Percentiles rank a stretch among this genome's conserved stretches.
phyloP scores from a whole-genome alignment of 2,888 invertebrate species.

The Amiota minor region DNA sequence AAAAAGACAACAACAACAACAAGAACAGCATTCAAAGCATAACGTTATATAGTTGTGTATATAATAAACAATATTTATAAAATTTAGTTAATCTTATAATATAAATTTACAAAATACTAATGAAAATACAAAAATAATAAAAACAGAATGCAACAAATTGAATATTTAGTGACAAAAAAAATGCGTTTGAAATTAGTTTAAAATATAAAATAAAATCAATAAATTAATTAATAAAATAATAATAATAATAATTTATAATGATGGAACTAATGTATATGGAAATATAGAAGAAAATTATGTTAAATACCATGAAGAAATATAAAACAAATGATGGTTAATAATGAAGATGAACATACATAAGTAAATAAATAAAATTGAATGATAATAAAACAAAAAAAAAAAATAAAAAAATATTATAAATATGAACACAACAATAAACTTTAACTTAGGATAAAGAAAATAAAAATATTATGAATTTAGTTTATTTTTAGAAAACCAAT shows the following conservation, averaged over 20 bases:
- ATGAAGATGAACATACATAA: slow-evolving; percentile 37
- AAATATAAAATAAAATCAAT: slow-evolving; percentile 28
- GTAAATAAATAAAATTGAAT: too few species aligned
- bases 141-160: slow-evolving; percentile 37
- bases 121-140: slow-evolving; percentile 51
- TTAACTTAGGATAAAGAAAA: slow-evolving; percentile 52
- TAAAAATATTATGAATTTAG: slow-evolving; percentile 64
- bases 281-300: slow-evolving; percentile 18
- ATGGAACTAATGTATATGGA: slow-evolving; percentile 44
- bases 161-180: slow-evolving; percentile 2
- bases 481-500: slow-evolving; percentile 64
- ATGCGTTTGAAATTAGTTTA: slow-evolving; percentile 9
- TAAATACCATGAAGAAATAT: background rate
- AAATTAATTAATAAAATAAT: slow-evolving; percentile 34
- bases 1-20: slow-evolving; percentile 10
- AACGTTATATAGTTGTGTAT: slow-evolving; percentile 67
- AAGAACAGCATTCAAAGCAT: slow-evolving; percentile 57
- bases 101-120: slow-evolving; percentile 41
- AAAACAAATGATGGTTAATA: slow-evolving; percentile 40
- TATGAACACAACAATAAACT: slow-evolving; percentile 61
- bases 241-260: slow-evolving; percentile 48
- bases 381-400: too few species aligned
- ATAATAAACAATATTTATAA: slow-evolving; percentile 58
- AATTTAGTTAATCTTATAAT: slow-evolving; percentile 37
- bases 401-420: slow-evolving; percentile 41